Percentiles rank a stretch among this genome's conserved stretches.
Evolutionary conservation across 1,140 invertebrate genomes (phyloP).

Genomic region (Pemphigus obesinymphae): DNA sequence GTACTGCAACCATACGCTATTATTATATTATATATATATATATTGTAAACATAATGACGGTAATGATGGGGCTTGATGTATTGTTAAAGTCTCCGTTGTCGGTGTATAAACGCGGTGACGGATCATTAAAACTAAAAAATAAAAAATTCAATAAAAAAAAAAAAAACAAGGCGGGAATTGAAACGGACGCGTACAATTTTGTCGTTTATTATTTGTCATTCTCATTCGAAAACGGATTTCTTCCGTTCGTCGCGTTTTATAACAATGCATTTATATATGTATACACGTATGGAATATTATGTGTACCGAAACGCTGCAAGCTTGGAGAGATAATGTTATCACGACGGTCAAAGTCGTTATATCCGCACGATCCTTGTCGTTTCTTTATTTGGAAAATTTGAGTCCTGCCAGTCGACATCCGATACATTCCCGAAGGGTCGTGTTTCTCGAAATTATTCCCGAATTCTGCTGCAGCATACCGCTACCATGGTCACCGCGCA

Average conservation of each 20-base stretch:
- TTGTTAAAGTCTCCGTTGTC: slow-evolving; percentile 25
- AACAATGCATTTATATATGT: neutral
- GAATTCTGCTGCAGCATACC: neutral
- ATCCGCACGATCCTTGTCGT: neutral
- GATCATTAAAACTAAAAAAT: slow-evolving; percentile 30
- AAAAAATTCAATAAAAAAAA: no score
- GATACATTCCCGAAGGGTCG: neutral
- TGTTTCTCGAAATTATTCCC: neutral
- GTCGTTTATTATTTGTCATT: no score
- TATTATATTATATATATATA: neutral
- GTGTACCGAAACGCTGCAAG: neutral
- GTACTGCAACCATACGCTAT: neutral
- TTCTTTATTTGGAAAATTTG: neutral
- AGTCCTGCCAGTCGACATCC: neutral
- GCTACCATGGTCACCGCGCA: slow-evolving; percentile 25
- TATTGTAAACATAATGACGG: neutral
- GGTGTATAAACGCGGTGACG: neutral
- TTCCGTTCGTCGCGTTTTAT: neutral
- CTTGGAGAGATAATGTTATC: neutral
- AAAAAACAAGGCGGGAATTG: neutral
- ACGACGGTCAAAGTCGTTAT: neutral
- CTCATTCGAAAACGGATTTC: neutral
- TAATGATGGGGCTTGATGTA: slow-evolving; percentile 20
- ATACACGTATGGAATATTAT: neutral
- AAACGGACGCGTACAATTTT: no score